These are phyloP conservation scores for Colostygia pectinataria DNA, from an alignment of 2,888 invertebrate species.

Conservation along the genomic window DNA sequence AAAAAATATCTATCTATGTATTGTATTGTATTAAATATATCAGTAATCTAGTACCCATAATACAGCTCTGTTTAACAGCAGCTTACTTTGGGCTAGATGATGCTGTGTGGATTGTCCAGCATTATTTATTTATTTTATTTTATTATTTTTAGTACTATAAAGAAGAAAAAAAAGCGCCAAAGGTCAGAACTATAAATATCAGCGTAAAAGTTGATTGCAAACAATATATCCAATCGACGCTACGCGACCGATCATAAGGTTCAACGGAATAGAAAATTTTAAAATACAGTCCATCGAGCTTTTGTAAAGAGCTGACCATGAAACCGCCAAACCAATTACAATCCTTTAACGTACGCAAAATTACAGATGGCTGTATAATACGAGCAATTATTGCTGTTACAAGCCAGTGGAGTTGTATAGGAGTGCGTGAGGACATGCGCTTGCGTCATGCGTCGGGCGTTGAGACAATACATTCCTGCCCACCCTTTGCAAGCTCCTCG, in stretches of 20 bases:
- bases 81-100: too few species aligned
- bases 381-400: constrained; percentile 61
- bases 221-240: constrained; percentile 11
- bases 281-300: constrained; percentile 14
- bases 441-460: constrained; percentile 41
- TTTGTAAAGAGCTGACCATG: constrained; percentile 1
- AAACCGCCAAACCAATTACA: constrained; percentile 20
- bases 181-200: too few species aligned
- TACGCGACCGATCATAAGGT: not conserved
- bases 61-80: too few species aligned
- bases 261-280: constrained; percentile 13
- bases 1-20: too few species aligned
- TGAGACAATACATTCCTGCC: constrained; percentile 60
- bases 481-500: constrained; percentile 58
- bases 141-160: too few species aligned
- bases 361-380: constrained; percentile 47
- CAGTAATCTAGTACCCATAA: too few species aligned
- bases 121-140: too few species aligned
- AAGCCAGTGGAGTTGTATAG: constrained; percentile 69
- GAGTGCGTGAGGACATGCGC: constrained; percentile 61
- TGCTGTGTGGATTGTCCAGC: too few species aligned
- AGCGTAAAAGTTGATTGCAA: not conserved
- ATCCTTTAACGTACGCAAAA: constrained; percentile 45
- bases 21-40: too few species aligned
- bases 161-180: too few species aligned